Evolutionary conservation across 1,140 invertebrate genomes (phyloP).

Genomic region (Frieseomelitta varia): DNA sequence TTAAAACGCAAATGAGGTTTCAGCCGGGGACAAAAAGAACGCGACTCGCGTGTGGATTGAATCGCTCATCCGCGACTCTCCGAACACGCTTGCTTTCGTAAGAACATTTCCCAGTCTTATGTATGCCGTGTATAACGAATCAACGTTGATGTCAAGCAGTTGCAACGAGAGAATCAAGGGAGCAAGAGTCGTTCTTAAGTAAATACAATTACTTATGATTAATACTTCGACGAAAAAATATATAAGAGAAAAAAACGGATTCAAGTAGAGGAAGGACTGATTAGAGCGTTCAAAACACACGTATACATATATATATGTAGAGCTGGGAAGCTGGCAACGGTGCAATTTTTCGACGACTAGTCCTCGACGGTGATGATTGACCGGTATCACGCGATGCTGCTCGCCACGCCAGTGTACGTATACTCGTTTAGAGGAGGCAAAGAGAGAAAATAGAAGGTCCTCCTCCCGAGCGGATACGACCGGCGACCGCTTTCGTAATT

Average conservation of each 20-base stretch:
- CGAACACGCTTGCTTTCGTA: background rate
- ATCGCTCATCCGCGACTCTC: background rate
- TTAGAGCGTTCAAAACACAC: slow-evolving; percentile 68
- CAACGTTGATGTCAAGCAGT: background rate
- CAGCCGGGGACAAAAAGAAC: background rate
- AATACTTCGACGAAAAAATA: no score
- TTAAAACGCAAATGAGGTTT: slow-evolving; percentile 7
- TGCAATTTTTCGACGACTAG: slow-evolving; percentile 63
- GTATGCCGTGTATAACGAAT: background rate
- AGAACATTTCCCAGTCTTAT: background rate
- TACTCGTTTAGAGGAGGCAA: background rate
- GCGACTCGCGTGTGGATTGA: background rate
- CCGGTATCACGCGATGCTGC: slow-evolving; percentile 72
- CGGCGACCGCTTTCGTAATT: slow-evolving; percentile 39
- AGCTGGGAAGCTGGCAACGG: slow-evolving; percentile 24
- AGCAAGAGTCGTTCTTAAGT: background rate
- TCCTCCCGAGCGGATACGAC: background rate
- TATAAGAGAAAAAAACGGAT: background rate
- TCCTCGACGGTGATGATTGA: slow-evolving; percentile 71
- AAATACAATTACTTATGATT: no score
- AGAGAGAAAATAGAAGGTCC: background rate
- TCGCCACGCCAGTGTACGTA: background rate
- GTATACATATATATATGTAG: slow-evolving; percentile 31
- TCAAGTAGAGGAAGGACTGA: slow-evolving; percentile 55
- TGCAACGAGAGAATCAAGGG: background rate